A percentile compares a stretch with the other conserved stretches of the same genome.
These are phyloP conservation scores for Ochlodes sylvanus DNA, from an alignment of 2,888 invertebrate species.

Conservation along the genomic window DNA sequence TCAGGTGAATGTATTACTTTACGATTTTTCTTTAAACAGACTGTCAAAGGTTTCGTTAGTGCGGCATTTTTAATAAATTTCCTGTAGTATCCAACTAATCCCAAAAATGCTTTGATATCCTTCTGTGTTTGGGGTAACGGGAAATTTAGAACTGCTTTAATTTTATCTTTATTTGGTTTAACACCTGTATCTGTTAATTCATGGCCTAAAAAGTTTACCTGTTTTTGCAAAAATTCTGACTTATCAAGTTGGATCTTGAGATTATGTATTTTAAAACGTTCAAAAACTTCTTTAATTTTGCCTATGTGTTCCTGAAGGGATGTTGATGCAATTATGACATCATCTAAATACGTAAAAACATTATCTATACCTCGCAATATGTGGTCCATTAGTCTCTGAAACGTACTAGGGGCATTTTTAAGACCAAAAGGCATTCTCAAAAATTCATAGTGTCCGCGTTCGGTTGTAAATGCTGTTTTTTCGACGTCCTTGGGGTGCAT, in stretches of 20 bases:
- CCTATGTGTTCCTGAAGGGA: constrained; percentile 39
- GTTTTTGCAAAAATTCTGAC: constrained; percentile 39
- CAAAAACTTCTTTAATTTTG: constrained; percentile 36
- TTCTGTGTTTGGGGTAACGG: constrained; percentile 47
- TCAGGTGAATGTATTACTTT: constrained; percentile 40
- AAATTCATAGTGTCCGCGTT: too few relatives aligned
- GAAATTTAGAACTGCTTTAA: constrained; percentile 45
- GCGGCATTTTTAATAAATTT: constrained; percentile 48
- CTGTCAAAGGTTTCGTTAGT: constrained; percentile 47
- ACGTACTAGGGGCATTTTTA: too few relatives aligned
- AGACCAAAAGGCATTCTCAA: too few relatives aligned
- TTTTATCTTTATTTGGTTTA: constrained; percentile 50
- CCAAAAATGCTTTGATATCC: constrained; percentile 49
- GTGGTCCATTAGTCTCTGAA: constrained; percentile 55
- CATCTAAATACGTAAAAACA: constrained; percentile 40
- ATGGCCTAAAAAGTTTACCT: constrained; percentile 36
- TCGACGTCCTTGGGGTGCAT: too few relatives aligned
- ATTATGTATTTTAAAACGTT: constrained; percentile 29
- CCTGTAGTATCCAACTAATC: constrained; percentile 47
- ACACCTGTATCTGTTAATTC: constrained; percentile 41
- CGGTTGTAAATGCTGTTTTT: too few relatives aligned
- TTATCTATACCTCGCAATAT: constrained; percentile 51
- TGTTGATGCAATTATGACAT: constrained; percentile 31
- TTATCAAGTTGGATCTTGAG: constrained; percentile 38
- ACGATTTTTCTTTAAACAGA: constrained; percentile 46